phyloP scores from a whole-genome alignment of 2,888 invertebrate genomes.

The Lordiphosa fenestrarum region DNA sequence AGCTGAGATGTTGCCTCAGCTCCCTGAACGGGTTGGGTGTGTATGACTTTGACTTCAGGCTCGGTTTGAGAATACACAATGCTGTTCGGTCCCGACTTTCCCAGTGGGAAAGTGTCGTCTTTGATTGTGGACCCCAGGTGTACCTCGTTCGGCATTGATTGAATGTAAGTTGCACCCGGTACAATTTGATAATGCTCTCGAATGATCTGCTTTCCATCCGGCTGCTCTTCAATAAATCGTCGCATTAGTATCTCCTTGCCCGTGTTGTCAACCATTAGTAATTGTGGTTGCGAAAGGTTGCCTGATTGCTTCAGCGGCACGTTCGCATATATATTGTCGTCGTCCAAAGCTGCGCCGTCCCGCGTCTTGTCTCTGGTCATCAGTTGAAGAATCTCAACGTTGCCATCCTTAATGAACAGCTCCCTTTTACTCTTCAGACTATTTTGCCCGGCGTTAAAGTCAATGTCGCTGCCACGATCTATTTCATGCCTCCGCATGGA shows the following conservation, averaged over 20 bases:
- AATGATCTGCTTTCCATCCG: conserved; percentile 84
- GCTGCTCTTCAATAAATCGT: conserved; percentile 91
- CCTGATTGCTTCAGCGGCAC: conserved; percentile 82
- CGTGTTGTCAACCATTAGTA: conserved; percentile 87
- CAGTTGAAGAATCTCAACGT: conserved; percentile 90
- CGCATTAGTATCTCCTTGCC: conserved; percentile 92
- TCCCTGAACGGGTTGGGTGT: conserved; percentile 79
- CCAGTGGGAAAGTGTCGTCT: conserved; percentile 71
- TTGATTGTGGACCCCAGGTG: conserved; percentile 75
- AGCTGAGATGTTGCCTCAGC: conserved; percentile 73
- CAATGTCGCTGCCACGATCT: conserved; percentile 87
- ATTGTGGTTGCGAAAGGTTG: conserved; percentile 83
- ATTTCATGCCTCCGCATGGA: conserved; percentile 89
- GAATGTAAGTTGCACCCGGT: conserved; percentile 77
- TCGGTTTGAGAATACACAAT: conserved; percentile 82
- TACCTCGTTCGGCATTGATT: conserved; percentile 79
- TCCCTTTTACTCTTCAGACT: conserved; percentile 82
- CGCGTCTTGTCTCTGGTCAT: conserved; percentile 86
- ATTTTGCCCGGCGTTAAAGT: conserved; percentile 77
- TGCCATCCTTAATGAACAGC: conserved; percentile 91
- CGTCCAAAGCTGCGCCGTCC: conserved; percentile 79
- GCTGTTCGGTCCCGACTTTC: conserved; percentile 79
- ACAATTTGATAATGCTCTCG: conserved; percentile 81
- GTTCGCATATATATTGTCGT: conserved; percentile 83
- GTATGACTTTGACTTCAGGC: conserved; percentile 80